A percentile compares a stretch with the other conserved stretches of the same genome.
Evolutionary conservation across 2,888 invertebrate species (phyloP).

Genomic region (Opisthograptis luteolata): DNA sequence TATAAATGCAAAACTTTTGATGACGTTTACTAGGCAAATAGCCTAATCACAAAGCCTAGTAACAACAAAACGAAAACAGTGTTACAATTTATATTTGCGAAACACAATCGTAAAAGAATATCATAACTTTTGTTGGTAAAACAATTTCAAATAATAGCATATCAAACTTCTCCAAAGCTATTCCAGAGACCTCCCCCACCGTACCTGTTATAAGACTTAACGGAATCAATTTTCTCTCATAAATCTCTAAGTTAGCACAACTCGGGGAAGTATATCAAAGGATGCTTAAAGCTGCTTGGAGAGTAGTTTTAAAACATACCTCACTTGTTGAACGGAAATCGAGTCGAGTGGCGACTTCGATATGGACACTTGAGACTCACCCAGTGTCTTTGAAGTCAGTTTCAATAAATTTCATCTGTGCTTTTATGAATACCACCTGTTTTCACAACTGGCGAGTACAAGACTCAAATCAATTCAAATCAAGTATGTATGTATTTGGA

Average conservation of each 20-base stretch:
- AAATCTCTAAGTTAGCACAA: conserved; percentile 8
- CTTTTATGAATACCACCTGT: no score
- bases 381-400: background rate
- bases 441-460: no score
- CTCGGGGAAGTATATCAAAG: conserved; percentile 10
- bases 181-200: background rate
- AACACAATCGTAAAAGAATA: background rate
- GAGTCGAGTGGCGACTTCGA: conserved; percentile 7
- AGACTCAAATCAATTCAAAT: no score
- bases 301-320: conserved; percentile 22
- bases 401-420: background rate
- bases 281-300: conserved; percentile 5
- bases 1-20: no score
- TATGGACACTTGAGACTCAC: conserved; percentile 6
- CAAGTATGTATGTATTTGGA: no score
- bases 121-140: no score
- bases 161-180: background rate
- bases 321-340: conserved; percentile 29
- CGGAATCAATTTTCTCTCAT: conserved; percentile 10
- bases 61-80: no score
- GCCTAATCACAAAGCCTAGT: no score
- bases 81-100: no score
- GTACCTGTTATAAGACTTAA: conserved; percentile 4
- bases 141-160: background rate
- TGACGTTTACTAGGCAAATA: no score